Evolutionary conservation across 2,888 invertebrate genomes (phyloP).

Genomic region (Cheilosia grossa): DNA sequence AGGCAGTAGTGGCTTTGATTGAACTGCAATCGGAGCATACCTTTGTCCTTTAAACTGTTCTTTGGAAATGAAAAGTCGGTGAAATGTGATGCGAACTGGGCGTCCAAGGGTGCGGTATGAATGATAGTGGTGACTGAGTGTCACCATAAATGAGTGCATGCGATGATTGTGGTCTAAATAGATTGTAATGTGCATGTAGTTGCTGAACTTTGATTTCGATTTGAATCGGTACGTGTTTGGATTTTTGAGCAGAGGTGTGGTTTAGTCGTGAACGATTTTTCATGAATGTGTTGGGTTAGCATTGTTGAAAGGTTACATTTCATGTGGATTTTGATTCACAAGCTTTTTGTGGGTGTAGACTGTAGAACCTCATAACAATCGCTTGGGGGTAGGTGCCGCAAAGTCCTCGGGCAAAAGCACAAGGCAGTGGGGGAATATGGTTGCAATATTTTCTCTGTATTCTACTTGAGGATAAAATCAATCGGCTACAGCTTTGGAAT

Average conservation of each 20-base stretch:
- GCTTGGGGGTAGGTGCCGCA: no score
- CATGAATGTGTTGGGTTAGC: slow-evolving; percentile 4
- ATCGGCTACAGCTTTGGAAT: no score
- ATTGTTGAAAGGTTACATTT: not conserved
- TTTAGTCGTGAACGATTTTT: slow-evolving; percentile 43
- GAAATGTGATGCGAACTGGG: slow-evolving; percentile 44
- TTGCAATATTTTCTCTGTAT: no score
- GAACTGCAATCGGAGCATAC: slow-evolving; percentile 14
- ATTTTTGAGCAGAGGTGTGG: slow-evolving; percentile 46
- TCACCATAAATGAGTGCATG: slow-evolving; percentile 52
- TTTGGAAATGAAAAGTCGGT: slow-evolving; percentile 45
- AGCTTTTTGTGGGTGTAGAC: no score
- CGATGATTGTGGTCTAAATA: slow-evolving; percentile 27
- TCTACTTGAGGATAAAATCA: no score
- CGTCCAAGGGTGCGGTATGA: slow-evolving; percentile 40
- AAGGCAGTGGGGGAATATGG: no score
- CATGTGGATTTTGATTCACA: slow-evolving; percentile 18
- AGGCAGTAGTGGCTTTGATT: slow-evolving; percentile 35
- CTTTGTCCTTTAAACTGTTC: slow-evolving; percentile 65
- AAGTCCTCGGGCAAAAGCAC: no score
- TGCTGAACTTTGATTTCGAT: slow-evolving; percentile 53
- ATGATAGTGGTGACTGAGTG: slow-evolving; percentile 26
- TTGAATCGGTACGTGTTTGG: slow-evolving; percentile 27
- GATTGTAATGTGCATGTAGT: slow-evolving; percentile 6
- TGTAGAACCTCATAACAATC: no score